Evolutionary conservation across 2,888 invertebrate species (phyloP).

Genomic region (Nomada fabriciana): DNA sequence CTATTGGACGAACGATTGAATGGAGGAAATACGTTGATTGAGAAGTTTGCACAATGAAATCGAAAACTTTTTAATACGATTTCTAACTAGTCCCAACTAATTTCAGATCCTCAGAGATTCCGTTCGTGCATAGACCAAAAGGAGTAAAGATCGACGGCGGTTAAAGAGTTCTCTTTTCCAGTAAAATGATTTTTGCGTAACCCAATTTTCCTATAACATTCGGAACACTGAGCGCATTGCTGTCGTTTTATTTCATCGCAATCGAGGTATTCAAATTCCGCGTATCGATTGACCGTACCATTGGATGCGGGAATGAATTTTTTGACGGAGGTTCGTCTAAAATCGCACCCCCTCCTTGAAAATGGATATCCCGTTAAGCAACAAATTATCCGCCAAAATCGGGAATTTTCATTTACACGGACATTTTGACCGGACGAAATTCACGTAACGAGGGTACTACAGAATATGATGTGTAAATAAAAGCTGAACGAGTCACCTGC

Average conservation of each 20-base stretch:
- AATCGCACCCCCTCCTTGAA: not conserved
- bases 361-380: not conserved
- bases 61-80: slow-evolving; percentile 29
- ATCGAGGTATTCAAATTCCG: slow-evolving; percentile 32
- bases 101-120: slow-evolving; percentile 5
- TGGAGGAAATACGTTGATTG: slow-evolving; percentile 20
- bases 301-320: slow-evolving; percentile 19
- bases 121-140: not conserved
- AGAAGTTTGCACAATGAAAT: slow-evolving; percentile 20
- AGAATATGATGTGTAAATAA: not conserved
- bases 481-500: not conserved
- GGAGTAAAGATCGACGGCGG: not conserved
- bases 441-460: not conserved
- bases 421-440: not conserved
- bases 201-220: slow-evolving; percentile 10
- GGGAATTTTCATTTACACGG: not conserved
- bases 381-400: slow-evolving; percentile 9
- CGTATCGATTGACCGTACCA: slow-evolving; percentile 15
- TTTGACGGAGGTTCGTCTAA: slow-evolving; percentile 10
- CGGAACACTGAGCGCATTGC: not conserved
- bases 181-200: slow-evolving; percentile 18
- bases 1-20: not conserved
- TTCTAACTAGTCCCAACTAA: slow-evolving; percentile 13
- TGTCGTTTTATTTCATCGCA: slow-evolving; percentile 19
- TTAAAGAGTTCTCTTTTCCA: slow-evolving; percentile 13